Conservation (phyloP, 1,140 invertebrate genomes). For the Nephotettix cincticeps region DNA sequence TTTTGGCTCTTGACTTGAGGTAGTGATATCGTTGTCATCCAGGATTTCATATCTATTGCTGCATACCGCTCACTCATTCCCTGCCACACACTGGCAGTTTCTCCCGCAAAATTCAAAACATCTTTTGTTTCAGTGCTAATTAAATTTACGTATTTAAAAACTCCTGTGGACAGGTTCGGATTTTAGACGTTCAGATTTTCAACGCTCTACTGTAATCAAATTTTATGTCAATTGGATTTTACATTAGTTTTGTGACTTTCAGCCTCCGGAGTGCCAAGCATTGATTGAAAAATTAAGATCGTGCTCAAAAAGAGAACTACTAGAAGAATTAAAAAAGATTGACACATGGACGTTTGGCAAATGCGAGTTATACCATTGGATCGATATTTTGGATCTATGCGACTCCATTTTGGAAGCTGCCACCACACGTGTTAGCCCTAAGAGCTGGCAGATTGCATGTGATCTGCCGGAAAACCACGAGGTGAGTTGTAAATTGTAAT, state of each 20-base stretch:
- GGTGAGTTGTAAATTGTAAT: too few relatives aligned
- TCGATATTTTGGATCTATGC: conserved; percentile 82
- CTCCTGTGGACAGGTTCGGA: neutral
- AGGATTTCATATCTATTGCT: neutral
- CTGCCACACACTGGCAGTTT: too few relatives aligned
- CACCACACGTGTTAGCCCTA: conserved; percentile 60
- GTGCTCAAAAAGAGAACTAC: conserved; percentile 68
- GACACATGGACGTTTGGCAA: conserved; percentile 89
- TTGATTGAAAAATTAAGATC: conserved; percentile 76
- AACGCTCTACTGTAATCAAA: neutral
- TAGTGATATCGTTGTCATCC: too few relatives aligned
- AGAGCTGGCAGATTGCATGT: conserved; percentile 76
- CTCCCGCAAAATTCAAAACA: neutral
- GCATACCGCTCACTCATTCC: neutral
- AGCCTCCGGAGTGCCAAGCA: conserved; percentile 79
- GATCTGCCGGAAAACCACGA: conserved; percentile 67
- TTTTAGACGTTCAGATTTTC: neutral
- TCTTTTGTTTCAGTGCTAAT: neutral
- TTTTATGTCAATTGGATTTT: neutral
- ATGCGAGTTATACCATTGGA: conserved; percentile 90
- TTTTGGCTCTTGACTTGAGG: too few relatives aligned
- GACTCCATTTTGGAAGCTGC: conserved; percentile 80
- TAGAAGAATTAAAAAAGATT: conserved; percentile 71
- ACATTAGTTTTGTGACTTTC: conserved; percentile 38
- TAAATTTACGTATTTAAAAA: neutral